Evolutionary conservation across 2,888 invertebrate species (phyloP).

Genomic region (Yponomeuta evonymella): DNA sequence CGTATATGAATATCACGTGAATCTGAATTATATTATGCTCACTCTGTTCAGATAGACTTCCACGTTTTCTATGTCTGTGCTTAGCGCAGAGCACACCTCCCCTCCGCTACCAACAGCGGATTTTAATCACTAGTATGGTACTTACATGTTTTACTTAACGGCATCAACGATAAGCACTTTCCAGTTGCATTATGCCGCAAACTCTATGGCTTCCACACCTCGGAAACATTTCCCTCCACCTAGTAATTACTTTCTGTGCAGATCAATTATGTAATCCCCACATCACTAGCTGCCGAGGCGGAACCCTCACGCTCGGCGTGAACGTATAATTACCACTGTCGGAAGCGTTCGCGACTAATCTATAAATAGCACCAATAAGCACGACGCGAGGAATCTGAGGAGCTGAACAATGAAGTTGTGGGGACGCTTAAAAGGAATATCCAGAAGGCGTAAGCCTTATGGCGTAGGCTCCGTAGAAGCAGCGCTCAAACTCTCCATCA

Average conservation of each 20-base stretch:
- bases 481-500: no score
- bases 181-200: background rate
- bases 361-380: slow-evolving; percentile 69
- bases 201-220: background rate
- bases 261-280: slow-evolving; percentile 1
- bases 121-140: no score
- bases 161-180: no score
- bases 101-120: no score
- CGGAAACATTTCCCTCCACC: background rate
- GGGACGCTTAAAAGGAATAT: background rate
- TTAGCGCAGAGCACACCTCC: no score
- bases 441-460: background rate
- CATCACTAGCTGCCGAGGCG: background rate
- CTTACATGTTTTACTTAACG: no score
- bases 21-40: no score
- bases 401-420: slow-evolving; percentile 48
- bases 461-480: no score
- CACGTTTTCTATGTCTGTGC: no score
- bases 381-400: slow-evolving; percentile 59
- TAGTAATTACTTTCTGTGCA: background rate
- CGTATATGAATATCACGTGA: no score
- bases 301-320: background rate
- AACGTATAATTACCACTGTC: background rate
- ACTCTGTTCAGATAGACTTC: no score
- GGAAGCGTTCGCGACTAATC: slow-evolving; percentile 18